Evolutionary conservation across 1,140 invertebrate genomes (phyloP).

Genomic region (Dinoponera quadriceps): DNA sequence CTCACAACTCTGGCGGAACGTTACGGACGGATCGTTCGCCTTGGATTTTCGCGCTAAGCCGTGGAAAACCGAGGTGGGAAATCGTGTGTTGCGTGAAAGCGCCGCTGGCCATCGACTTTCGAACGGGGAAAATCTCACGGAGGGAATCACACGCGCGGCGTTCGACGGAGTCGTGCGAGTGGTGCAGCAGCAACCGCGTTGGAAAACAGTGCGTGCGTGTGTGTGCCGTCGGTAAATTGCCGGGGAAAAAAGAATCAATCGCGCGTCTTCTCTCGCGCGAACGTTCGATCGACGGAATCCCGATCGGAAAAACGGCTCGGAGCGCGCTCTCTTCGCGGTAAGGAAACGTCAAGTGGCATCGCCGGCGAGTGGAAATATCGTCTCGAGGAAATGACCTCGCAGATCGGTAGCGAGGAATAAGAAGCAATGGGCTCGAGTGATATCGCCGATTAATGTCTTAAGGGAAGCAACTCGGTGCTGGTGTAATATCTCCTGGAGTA

Average conservation of each 20-base stretch:
- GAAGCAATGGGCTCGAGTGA: neutral
- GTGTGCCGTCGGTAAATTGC: neutral
- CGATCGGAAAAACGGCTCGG: no score
- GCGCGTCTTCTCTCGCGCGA: no score
- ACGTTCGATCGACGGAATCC: no score
- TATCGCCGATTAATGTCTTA: neutral
- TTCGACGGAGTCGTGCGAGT: neutral
- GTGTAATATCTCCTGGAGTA: neutral
- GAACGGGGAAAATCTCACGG: neutral
- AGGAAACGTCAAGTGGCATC: no score
- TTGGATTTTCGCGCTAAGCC: neutral
- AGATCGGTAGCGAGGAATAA: no score
- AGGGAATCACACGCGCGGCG: neutral
- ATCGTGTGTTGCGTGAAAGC: neutral
- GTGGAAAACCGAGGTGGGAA: no score
- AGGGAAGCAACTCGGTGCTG: neutral
- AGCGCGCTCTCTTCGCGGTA: no score
- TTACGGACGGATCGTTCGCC: neutral
- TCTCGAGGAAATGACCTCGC: no score
- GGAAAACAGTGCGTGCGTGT: constrained; percentile 32
- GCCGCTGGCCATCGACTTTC: constrained; percentile 13
- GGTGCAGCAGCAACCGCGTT: neutral
- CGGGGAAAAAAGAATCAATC: no score
- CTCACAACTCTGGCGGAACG: constrained; percentile 4
- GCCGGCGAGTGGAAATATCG: no score